A percentile compares a stretch with the other conserved stretches of the same genome.
Evolutionary conservation across 2,113 vertebrate genomes (phyloP).

Genomic region (Maccullochella peelii): DNA sequence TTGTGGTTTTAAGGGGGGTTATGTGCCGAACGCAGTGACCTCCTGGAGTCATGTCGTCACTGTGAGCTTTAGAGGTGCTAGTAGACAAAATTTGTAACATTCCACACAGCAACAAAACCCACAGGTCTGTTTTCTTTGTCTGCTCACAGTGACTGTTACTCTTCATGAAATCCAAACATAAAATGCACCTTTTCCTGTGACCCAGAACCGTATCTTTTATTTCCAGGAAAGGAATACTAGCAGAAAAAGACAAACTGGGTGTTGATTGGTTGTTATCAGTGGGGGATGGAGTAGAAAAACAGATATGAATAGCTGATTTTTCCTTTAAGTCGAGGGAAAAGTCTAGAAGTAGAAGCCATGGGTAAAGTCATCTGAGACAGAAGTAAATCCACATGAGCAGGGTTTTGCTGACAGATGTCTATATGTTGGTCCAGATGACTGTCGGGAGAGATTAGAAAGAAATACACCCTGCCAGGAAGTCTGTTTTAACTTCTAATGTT

Average conservation of each 20-base stretch:
- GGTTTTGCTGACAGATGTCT: slow-evolving; percentile 64
- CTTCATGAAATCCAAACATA: not conserved
- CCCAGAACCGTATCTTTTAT: not conserved
- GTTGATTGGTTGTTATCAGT: slow-evolving; percentile 6
- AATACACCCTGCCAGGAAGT: slow-evolving; percentile 41
- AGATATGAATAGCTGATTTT: slow-evolving; percentile 7
- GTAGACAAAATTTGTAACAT: too few species aligned
- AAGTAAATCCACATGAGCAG: slow-evolving; percentile 51
- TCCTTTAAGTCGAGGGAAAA: slow-evolving; percentile 10
- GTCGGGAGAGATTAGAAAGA: slow-evolving; percentile 62
- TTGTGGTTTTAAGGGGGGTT: too few species aligned
- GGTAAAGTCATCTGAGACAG: slow-evolving; percentile 19
- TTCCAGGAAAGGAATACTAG: not conserved
- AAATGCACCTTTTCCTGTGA: slow-evolving; percentile 24
- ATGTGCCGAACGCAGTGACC: too few species aligned
- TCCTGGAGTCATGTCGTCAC: too few species aligned
- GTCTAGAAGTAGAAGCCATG: not conserved
- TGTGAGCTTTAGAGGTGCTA: too few species aligned
- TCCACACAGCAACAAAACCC: too few species aligned
- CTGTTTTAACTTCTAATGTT: slow-evolving; percentile 44
- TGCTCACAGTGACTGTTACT: not conserved
- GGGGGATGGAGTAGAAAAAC: not conserved
- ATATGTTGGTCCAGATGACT: slow-evolving; percentile 59
- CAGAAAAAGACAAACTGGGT: not conserved
- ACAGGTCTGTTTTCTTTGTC: not conserved